Conservation (phyloP, 2,888 invertebrate genomes). For the Teinopalpus imperialis region DNA sequence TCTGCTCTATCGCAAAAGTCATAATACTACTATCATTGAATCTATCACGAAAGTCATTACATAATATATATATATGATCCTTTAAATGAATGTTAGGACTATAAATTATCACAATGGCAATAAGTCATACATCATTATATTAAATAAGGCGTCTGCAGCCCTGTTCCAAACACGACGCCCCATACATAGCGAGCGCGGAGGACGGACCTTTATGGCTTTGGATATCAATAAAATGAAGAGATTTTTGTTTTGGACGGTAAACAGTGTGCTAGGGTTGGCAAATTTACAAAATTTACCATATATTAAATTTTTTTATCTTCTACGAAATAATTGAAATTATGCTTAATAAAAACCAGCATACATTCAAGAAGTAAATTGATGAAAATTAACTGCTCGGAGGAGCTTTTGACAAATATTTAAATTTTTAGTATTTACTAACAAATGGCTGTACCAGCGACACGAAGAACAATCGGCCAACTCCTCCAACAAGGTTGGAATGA, state of each 20-base stretch:
- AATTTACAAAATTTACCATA: too few species aligned
- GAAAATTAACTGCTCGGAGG: too few species aligned
- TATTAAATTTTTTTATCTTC: too few species aligned
- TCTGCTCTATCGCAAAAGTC: too few species aligned
- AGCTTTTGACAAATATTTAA: too few species aligned
- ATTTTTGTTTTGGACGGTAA: slow-evolving; percentile 39
- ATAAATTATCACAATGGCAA: slow-evolving; percentile 5
- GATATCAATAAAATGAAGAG: slow-evolving; percentile 54
- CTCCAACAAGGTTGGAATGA: slow-evolving; percentile 82
- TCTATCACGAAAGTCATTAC: too few species aligned
- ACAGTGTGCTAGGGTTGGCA: slow-evolving; percentile 4
- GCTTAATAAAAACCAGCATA: too few species aligned
- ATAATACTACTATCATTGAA: too few species aligned
- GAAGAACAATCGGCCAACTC: slow-evolving; percentile 59
- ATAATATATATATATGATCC: too few species aligned
- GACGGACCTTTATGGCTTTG: slow-evolving; percentile 44
- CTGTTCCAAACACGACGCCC: slow-evolving; percentile 31
- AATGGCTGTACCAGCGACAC: slow-evolving; percentile 57
- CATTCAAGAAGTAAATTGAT: too few species aligned
- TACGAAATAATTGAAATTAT: too few species aligned
- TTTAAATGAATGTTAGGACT: not conserved
- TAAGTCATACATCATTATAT: slow-evolving; percentile 26
- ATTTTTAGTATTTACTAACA: slow-evolving; percentile 1
- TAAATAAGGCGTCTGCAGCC: slow-evolving; percentile 30
- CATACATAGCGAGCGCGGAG: slow-evolving; percentile 42